phyloP scores from a whole-genome alignment of 2,797 vertebrate species.

The Falco novaeseelandiae region DNA sequence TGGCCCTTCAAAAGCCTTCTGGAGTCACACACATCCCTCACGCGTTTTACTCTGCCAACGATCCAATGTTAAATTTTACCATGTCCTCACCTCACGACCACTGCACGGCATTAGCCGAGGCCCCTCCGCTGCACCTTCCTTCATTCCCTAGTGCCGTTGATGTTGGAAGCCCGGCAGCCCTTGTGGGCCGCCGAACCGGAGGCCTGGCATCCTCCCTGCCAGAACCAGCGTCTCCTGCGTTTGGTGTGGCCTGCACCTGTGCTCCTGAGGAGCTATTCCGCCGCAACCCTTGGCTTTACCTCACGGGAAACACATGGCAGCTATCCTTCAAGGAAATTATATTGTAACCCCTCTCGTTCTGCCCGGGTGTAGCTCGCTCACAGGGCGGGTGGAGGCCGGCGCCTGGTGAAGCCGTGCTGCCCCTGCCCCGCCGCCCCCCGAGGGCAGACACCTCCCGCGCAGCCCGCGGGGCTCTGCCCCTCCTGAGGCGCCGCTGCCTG shows the following conservation, averaged over 20 bases:
- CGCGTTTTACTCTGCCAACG: neutral
- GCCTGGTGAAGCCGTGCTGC: accelerated
- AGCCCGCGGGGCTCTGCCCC: neutral
- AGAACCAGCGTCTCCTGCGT: accelerated
- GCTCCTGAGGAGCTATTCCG: neutral
- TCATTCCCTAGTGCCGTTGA: neutral
- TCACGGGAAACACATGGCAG: accelerated
- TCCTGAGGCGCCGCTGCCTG: accelerated
- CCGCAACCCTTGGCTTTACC: neutral
- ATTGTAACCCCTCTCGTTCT: neutral
- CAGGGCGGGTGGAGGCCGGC: neutral
- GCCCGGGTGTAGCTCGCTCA: neutral
- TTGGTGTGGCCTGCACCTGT: accelerated
- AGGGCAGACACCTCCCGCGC: accelerated
- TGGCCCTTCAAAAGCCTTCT: neutral
- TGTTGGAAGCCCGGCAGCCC: neutral
- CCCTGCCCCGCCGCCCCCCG: neutral
- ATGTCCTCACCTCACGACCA: neutral
- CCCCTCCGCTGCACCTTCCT: accelerated
- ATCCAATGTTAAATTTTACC: neutral
- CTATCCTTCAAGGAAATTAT: neutral
- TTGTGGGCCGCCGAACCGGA: neutral
- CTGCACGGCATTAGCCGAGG: neutral
- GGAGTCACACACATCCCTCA: neutral
- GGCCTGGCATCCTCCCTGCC: neutral